Evolutionary conservation across 1,140 invertebrate genomes (phyloP), one percentile per base, ranked within the genome.

Genomic region (Sycobia sp.): DNA sequence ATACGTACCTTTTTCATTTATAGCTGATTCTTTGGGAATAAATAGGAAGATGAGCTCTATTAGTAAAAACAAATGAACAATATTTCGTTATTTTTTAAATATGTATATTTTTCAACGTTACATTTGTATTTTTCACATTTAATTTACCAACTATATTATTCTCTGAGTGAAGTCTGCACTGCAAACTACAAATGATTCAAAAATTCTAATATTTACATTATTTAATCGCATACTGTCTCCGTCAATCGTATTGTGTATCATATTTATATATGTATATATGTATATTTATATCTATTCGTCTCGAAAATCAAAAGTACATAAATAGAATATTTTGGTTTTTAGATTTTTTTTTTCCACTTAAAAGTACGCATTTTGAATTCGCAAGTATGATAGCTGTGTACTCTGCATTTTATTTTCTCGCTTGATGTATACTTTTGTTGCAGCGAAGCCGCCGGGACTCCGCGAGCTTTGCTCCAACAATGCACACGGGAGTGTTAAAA

Each of bases 101-200:
- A 64, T 49, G 51, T 57, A 57, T 64, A 64, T 57, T 64, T 56
- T 64, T 56, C 54, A 64, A 64, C 47, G 34, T 51, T 64, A 64
- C 54, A 64, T 57, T 57, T 47, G 41, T 41, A 50, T 50, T 62
- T 54, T 64, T 51, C 46, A 64, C 62, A 64, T 57, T 64, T 57
- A 64, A 57, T 51, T 36, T 49, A 64, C 27, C 29, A 56, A 57
- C 46, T 50, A 44, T 63, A 56, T 57, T 55, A 57, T 43, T 57
- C 36, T 64, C 39, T 51, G 18, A 64, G 27, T 64, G 27, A 51
- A 63, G 44, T 64, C 54, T 64, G 62, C 62, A 43, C 54, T 64
- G 54, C 62, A 64, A 63, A 63, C 61, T 64, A 57, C 44, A 57
- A 60, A 51, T 60, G 36, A 64, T 64, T 57, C 38, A 55, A 51